These are phyloP conservation scores for Brachionichthys hirsutus DNA, from an alignment of 2,113 vertebrate species.

Conservation along the genomic window DNA sequence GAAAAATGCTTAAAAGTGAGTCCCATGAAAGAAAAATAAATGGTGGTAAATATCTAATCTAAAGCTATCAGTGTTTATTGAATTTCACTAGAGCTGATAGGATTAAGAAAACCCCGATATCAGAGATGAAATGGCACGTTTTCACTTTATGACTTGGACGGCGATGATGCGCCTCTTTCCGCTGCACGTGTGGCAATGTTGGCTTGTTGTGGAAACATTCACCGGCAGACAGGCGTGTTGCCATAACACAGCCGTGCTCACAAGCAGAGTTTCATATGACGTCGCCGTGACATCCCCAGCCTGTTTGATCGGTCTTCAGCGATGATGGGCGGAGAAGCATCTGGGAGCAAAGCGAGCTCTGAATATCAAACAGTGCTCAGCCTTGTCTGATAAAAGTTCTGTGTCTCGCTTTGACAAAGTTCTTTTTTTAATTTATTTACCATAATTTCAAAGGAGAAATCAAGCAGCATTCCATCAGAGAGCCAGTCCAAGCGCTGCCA, in stretches of 20 bases:
- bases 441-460: background rate
- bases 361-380: slow-evolving; percentile 1
- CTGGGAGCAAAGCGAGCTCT: background rate
- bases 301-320: slow-evolving; percentile 12
- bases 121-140: slow-evolving; percentile 41
- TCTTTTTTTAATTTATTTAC: background rate
- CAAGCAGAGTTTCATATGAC: slow-evolving; percentile 14
- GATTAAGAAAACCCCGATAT: background rate
- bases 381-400: slow-evolving; percentile 14
- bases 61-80: too few species aligned
- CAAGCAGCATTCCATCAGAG: background rate
- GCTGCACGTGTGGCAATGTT: slow-evolving; percentile 44
- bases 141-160: slow-evolving; percentile 36
- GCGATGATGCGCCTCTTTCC: slow-evolving; percentile 34
- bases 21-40: too few species aligned
- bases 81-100: background rate
- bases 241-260: slow-evolving; percentile 33
- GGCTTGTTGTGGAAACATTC: slow-evolving; percentile 57
- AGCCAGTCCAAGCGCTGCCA: background rate
- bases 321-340: slow-evolving; percentile 1
- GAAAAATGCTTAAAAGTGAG: background rate
- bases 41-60: too few species aligned
- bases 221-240: slow-evolving; percentile 39
- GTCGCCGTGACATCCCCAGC: slow-evolving; percentile 16
- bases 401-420: background rate